These are phyloP conservation scores for Eufriesea mexicana DNA, from an alignment of 1,140 invertebrate species.

Conservation along the genomic window DNA sequence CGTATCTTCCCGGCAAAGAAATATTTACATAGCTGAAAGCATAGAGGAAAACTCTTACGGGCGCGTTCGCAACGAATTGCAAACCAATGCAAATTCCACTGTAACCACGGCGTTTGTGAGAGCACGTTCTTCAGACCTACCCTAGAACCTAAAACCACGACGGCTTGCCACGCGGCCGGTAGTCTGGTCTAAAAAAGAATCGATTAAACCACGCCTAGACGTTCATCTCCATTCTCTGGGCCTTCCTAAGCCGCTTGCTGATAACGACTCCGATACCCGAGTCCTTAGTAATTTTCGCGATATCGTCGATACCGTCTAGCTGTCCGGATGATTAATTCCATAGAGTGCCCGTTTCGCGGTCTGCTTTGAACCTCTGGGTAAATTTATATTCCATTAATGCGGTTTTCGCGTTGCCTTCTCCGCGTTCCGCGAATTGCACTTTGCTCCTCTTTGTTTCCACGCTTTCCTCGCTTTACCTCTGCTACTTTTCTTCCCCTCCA, in stretches of 20 bases:
- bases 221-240: constrained; percentile 12
- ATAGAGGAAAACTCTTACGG: constrained; percentile 52
- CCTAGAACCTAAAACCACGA: background rate
- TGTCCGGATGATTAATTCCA: constrained; percentile 34
- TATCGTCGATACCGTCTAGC: background rate
- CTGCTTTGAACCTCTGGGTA: background rate
- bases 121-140: background rate
- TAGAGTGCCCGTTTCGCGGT: constrained; percentile 7
- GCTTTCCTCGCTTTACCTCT: background rate
- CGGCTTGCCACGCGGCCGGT: background rate
- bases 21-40: constrained; percentile 58
- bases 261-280: background rate
- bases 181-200: constrained; percentile 28
- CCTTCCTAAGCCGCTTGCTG: too few relatives aligned
- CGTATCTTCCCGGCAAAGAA: constrained; percentile 48
- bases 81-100: constrained; percentile 56
- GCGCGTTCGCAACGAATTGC: constrained; percentile 45
- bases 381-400: constrained; percentile 26
- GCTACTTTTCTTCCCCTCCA: background rate
- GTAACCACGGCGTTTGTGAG: constrained; percentile 15
- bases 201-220: constrained; percentile 34
- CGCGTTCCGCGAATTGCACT: background rate
- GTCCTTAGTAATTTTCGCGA: constrained; percentile 3
- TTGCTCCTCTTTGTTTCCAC: background rate
- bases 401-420: background rate